Evolutionary conservation across 2,888 invertebrate species (phyloP).

Genomic region (Xanthorhoe spadicearia): DNA sequence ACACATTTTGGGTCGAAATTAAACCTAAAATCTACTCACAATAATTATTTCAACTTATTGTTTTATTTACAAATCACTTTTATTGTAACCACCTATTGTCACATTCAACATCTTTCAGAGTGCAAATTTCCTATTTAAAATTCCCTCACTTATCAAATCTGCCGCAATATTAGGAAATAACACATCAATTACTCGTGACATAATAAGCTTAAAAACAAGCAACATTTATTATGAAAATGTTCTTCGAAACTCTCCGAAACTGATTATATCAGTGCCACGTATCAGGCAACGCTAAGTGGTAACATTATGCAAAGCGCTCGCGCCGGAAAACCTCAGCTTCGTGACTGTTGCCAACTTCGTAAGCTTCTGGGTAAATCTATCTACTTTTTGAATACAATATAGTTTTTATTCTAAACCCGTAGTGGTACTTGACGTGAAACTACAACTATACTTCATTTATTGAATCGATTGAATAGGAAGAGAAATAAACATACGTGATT

Average conservation of each 20-base stretch:
- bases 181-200: conserved; percentile 26
- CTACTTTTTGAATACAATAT: conserved; percentile 1
- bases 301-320: conserved; percentile 64
- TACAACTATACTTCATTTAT: too few species aligned
- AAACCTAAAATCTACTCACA: too few species aligned
- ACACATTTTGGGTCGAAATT: too few species aligned
- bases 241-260: conserved; percentile 29
- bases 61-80: too few species aligned
- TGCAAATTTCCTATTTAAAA: background rate
- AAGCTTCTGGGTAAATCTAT: conserved; percentile 12
- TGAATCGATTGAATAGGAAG: too few species aligned
- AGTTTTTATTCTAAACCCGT: background rate
- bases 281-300: conserved; percentile 60
- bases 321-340: conserved; percentile 17
- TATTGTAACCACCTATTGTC: too few species aligned
- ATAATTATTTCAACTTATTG: too few species aligned
- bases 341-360: conserved; percentile 18
- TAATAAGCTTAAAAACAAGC: conserved; percentile 27
- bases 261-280: conserved; percentile 64
- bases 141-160: conserved; percentile 13
- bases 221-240: conserved; percentile 33
- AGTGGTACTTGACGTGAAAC: background rate
- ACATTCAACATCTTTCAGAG: background rate
- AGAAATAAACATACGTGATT: too few species aligned
- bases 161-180: conserved; percentile 21